Evolutionary conservation across 2,113 vertebrate species (phyloP).

Genomic region (Sarotherodon lohbergeri): DNA sequence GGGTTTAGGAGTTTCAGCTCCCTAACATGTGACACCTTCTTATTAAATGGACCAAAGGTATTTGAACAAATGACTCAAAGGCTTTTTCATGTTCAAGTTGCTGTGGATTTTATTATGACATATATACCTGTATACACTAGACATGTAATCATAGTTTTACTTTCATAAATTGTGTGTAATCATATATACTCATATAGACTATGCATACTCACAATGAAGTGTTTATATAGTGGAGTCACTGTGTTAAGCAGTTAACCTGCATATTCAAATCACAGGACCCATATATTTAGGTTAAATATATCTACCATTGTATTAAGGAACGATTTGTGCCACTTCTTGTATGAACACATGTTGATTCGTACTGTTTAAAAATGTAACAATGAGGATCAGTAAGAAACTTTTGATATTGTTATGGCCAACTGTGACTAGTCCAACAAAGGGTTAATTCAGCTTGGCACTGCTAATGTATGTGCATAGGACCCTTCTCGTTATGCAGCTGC

Average conservation of each 20-base stretch:
- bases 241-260: neutral
- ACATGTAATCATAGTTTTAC: neutral
- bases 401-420: neutral
- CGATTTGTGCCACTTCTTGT: neutral
- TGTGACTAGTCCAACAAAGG: neutral
- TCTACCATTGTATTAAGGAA: neutral
- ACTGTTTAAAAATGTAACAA: neutral
- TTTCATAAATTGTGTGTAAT: neutral
- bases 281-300: neutral
- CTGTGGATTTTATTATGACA: neutral
- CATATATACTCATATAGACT: neutral
- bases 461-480: neutral
- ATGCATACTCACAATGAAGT: neutral
- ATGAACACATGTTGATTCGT: neutral
- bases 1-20: neutral
- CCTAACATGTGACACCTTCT: neutral
- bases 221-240: neutral
- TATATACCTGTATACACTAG: neutral
- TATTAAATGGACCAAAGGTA: neutral
- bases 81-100: neutral
- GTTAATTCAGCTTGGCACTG: neutral
- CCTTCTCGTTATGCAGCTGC: rapidly evolving
- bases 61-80: neutral
- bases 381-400: neutral
- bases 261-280: neutral